Base-by-base conservation (phyloP, 2,888 invertebrate species). In the Gonocerus acuteangulatus region DNA sequence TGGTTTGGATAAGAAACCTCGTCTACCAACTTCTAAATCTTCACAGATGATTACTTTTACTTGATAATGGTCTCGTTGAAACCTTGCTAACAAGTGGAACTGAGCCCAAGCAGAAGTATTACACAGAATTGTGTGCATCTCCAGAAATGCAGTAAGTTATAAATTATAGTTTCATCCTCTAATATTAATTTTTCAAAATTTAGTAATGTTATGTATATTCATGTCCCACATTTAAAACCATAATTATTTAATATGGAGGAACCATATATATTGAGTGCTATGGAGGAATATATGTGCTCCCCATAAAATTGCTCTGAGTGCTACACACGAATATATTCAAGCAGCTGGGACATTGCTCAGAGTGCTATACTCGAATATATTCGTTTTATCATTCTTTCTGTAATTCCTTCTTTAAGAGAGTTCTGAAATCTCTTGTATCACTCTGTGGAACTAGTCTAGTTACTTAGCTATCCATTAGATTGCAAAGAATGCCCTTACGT, bases 91-190 rank as follows among this genome's bases (percentile, higher is more conserved):
- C 96, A 1, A 95, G 95, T 74, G 99, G 99, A 48, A 99, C 99
- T 0, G 99, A 99, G 74, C 99, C 99, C 44, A 99, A 99, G 75
- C 83, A 99, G 70, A 99, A 99, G 77, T 99, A 95, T 76, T 99
- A 99, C 76, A 88, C 92, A 0, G 99, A 96, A 74, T 78, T 93
- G 61, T 85, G 89, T 67, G 85, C 86, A 62, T 73, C 79, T 47
- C 84, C 86, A 13, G 78, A 77, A 16, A 78, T 83, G 69, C 79
- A 76, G 82, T 84, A 75, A 77, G 78, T 76, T 49, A 32, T 19
- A 21, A 16, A 1, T 32, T 11, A 32, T 32, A 32, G n/a, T n/a
- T n/a, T n/a, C n/a, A n/a, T 11, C 19, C 13, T 63, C 22, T 48
- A 36, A 48, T 48, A 61, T 16, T 49, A 48, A 48, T 6, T 18